Percentiles rank a stretch among this genome's conserved stretches.
phyloP scores from a whole-genome alignment of 2,113 vertebrate species.

The Corythornis vintsioides region DNA sequence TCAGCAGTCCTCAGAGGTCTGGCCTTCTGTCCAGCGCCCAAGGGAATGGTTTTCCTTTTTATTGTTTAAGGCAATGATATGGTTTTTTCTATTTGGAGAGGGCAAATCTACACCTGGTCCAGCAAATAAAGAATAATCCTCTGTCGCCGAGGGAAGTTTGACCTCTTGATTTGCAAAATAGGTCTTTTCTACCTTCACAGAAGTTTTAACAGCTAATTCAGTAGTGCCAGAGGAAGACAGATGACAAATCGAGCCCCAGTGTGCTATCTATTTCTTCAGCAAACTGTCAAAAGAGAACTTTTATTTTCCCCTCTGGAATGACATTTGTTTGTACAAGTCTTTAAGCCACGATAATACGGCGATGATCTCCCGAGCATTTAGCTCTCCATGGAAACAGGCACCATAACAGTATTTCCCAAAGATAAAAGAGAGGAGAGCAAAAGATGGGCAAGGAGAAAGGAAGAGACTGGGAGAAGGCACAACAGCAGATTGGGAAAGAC shows the following conservation, averaged over 20 bases:
- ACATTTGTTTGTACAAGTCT: background rate
- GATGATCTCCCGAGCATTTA: background rate
- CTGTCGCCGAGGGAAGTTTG: background rate
- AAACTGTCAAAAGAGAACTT: background rate
- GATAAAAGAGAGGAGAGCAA: background rate
- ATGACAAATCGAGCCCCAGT: rapidly evolving
- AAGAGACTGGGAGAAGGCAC: background rate
- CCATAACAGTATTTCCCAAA: background rate
- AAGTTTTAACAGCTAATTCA: background rate
- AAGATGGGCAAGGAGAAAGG: background rate
- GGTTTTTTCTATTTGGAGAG: constrained; percentile 21
- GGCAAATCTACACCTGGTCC: constrained; percentile 23
- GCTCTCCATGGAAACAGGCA: background rate
- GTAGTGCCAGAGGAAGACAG: background rate
- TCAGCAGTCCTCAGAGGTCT: constrained; percentile 28
- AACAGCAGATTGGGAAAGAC: background rate
- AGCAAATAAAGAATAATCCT: background rate
- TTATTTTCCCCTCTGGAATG: background rate
- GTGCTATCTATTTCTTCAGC: background rate
- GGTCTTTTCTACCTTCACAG: background rate
- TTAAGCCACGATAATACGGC: background rate
- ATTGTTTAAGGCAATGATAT: background rate
- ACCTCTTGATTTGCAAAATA: background rate
- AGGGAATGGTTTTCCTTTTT: background rate
- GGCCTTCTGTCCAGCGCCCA: background rate